These are phyloP conservation scores for Amazona guildingii DNA, from an alignment of 2,113 vertebrate species.

Conservation along the genomic window DNA sequence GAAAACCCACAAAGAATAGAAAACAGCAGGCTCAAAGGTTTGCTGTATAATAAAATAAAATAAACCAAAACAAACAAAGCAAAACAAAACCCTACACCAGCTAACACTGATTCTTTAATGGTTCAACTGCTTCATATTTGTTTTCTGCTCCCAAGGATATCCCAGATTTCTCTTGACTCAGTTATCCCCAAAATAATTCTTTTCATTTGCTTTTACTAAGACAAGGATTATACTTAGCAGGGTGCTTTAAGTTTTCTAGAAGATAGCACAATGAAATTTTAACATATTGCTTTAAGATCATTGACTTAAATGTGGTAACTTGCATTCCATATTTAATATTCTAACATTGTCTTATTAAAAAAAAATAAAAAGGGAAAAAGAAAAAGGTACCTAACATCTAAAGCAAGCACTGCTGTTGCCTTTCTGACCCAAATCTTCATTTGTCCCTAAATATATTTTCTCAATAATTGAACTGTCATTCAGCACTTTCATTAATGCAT, in stretches of 20 bases:
- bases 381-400: not conserved
- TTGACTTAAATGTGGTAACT: not conserved
- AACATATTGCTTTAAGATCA: not conserved
- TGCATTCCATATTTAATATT: not conserved
- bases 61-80: not conserved
- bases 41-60: not conserved
- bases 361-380: not conserved
- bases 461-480: not conserved
- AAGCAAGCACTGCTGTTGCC: not conserved
- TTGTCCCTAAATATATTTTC: not conserved
- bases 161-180: not conserved
- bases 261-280: not conserved
- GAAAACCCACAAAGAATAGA: not conserved
- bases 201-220: not conserved
- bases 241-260: not conserved
- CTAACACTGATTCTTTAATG: conserved; percentile 8
- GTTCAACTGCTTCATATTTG: conserved; percentile 4
- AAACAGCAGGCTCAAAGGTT: not conserved
- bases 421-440: not conserved
- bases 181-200: not conserved
- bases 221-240: not conserved
- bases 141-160: not conserved
- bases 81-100: not conserved
- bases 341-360: not conserved
- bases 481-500: not conserved